Conservation (phyloP, 2,888 invertebrate genomes). For the Eupithecia dodoneata region DNA sequence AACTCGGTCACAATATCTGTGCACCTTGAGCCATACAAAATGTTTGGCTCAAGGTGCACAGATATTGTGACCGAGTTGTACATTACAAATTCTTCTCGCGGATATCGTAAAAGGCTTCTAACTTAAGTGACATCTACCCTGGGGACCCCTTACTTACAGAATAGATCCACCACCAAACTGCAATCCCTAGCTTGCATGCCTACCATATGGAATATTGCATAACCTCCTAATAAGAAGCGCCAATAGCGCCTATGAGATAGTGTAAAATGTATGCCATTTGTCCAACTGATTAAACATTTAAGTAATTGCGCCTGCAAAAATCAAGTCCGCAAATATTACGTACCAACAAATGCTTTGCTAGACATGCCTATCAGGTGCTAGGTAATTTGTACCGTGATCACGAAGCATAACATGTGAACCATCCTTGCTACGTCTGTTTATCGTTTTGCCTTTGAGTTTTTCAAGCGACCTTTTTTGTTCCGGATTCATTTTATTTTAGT, state of each 20-base stretch:
- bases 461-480: conserved; percentile 8
- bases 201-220: background rate
- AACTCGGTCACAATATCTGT: no score
- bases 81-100: no score
- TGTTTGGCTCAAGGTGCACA: no score
- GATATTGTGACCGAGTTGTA: no score
- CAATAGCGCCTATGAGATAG: no score
- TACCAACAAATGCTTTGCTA: background rate
- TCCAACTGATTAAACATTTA: background rate
- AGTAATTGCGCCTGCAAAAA: background rate
- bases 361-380: background rate
- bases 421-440: background rate
- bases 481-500: conserved; percentile 7
- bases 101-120: no score
- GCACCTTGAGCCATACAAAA: no score
- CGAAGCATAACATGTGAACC: conserved; percentile 1
- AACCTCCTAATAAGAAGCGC: background rate
- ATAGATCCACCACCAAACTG: background rate
- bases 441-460: conserved; percentile 4
- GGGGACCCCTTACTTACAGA: background rate
- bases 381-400: background rate
- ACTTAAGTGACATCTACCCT: background rate
- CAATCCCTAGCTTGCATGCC: background rate
- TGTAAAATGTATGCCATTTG: background rate
- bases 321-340: background rate